These are phyloP conservation scores for Tipula unca DNA, from an alignment of 2,888 invertebrate genomes.

Conservation along the genomic window DNA sequence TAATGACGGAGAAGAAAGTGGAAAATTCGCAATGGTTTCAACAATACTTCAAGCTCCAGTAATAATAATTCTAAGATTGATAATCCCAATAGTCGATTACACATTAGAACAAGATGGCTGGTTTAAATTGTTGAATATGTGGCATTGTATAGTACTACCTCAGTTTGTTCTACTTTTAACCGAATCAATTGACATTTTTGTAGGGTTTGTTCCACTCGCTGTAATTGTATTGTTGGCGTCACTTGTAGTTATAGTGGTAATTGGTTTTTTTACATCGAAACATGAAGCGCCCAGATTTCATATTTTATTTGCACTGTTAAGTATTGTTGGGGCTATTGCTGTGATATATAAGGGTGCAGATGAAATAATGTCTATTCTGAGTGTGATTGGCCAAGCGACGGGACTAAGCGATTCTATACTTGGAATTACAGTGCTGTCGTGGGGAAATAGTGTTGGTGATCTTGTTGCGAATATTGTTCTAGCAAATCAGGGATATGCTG, in stretches of 20 bases:
- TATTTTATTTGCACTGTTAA: slow-evolving; percentile 29
- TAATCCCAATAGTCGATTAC: slow-evolving; percentile 49
- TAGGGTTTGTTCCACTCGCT: neutral
- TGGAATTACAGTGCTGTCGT: slow-evolving; percentile 54
- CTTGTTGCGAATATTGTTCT: slow-evolving; percentile 50
- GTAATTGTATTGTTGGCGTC: neutral
- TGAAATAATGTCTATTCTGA: slow-evolving; percentile 49
- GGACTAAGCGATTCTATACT: slow-evolving; percentile 50
- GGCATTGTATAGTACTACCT: slow-evolving; percentile 46
- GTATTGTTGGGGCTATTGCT: slow-evolving; percentile 38
- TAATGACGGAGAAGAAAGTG: slow-evolving; percentile 20
- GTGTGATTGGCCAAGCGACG: slow-evolving; percentile 50
- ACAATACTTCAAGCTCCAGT: slow-evolving; percentile 38
- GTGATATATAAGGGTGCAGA: slow-evolving; percentile 53
- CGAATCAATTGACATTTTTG: rapidly evolving
- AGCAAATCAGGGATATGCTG: slow-evolving; percentile 52
- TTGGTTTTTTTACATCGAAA: slow-evolving; percentile 27
- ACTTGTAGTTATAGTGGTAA: neutral
- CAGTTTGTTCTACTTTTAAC: neutral
- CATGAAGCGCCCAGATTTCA: slow-evolving; percentile 30
- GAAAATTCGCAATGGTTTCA: slow-evolving; percentile 19
- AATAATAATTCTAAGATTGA: slow-evolving; percentile 44
- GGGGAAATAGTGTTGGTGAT: slow-evolving; percentile 52
- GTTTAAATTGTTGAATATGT: slow-evolving; percentile 48
- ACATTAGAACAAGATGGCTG: slow-evolving; percentile 45